Base-by-base conservation (phyloP, 2,797 vertebrate genomes). In the Lacerta bilineata region DNA sequence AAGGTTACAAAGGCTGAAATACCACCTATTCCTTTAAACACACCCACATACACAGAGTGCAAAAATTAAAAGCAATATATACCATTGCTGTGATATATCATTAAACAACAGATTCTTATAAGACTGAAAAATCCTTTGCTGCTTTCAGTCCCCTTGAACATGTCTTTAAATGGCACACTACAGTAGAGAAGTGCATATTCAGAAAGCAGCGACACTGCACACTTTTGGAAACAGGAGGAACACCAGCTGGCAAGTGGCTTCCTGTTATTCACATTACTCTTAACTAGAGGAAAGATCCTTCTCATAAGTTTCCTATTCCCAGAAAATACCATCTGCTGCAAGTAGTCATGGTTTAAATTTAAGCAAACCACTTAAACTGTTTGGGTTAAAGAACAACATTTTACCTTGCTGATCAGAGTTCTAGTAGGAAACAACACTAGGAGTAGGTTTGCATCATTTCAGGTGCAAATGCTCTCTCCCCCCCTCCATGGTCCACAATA, bases 181-280 rank as follows among this genome's bases (percentile, higher is more conserved):
- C 43, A 77, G 36, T 43, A 88, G 64, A 20, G 20, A 69, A 68
- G 75, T 69, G 10, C 64, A 80, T 39, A 75, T 85, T 81, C 55
- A 64, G 33, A 84, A 85, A 10, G 23, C 80, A 80, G 29, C 74
- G 69, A 89, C 78, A 85, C 15, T 72, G 80, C 66, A 86, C 59
- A 61, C 79, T 83, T 39, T 83, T 50, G n/a, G 68, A 88, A 83
- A 87, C 80, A 87, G 80, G 80, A 87, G 72, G 39, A 89, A 89
- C 77, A 81, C 83, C 88, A 89, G 88, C 83, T 89, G 88, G 88
- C 84, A 80, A 89, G 77, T 81, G 41, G 88, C 74, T 89, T 89
- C 83, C 78, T 89, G 88, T 89, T 89, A 80, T 89, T 89, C 83
- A 66, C 27, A 50, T 74, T 66, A 81, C 59, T 68, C 39, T 64